Evolutionary conservation across 2,888 invertebrate genomes (phyloP).

Genomic region (Hedya salicella): DNA sequence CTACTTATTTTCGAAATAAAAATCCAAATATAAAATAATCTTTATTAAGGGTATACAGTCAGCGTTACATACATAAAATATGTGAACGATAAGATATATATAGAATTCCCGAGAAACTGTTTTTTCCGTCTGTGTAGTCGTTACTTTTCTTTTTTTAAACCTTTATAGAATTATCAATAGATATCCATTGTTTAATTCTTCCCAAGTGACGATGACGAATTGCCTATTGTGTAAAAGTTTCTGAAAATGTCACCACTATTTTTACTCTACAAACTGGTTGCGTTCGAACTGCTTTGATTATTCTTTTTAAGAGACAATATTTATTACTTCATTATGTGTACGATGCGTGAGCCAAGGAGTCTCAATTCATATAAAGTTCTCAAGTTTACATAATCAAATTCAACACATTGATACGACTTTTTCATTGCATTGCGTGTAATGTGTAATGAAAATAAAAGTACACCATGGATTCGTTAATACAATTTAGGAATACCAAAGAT

Average conservation of each 20-base stretch:
- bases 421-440: too few species aligned
- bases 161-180: not conserved
- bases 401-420: not conserved
- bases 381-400: not conserved
- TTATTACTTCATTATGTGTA: slow-evolving; percentile 15
- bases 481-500: too few species aligned
- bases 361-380: not conserved
- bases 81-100: not conserved
- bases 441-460: too few species aligned
- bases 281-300: slow-evolving; percentile 10
- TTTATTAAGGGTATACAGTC: too few species aligned
- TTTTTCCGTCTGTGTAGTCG: not conserved
- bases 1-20: too few species aligned
- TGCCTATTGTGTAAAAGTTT: slow-evolving; percentile 55
- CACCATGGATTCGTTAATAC: too few species aligned
- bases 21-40: too few species aligned
- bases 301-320: slow-evolving; percentile 24
- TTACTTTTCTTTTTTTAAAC: not conserved
- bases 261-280: slow-evolving; percentile 47
- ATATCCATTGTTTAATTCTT: slow-evolving; percentile 33
- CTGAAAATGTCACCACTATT: slow-evolving; percentile 55
- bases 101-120: not conserved
- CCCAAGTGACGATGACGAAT: slow-evolving; percentile 59
- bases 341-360: not conserved
- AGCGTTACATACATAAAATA: too few species aligned